Evolutionary conservation across 2,888 invertebrate genomes (phyloP).

Genomic region (Holacanthella duospinosa): DNA sequence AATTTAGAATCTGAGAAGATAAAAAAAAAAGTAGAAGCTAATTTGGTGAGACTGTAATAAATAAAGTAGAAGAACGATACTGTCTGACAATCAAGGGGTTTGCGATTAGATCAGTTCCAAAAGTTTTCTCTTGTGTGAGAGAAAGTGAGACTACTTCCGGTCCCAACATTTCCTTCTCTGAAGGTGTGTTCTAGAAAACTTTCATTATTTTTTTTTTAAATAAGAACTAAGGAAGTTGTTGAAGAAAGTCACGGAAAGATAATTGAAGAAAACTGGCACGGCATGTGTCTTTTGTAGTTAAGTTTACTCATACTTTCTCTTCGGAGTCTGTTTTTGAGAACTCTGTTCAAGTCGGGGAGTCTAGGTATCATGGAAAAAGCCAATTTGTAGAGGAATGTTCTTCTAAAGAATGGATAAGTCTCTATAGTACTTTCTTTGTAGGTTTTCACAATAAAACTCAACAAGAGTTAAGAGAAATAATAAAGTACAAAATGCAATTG

Average conservation of each 20-base stretch:
- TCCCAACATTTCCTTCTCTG: background rate
- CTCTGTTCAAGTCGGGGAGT: background rate
- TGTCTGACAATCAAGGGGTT: background rate
- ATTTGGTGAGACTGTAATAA: background rate
- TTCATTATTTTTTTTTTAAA: constrained; percentile 6
- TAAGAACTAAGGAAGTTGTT: background rate
- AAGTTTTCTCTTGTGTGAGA: background rate
- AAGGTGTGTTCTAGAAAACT: background rate
- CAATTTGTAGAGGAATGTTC: background rate
- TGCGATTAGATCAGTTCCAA: background rate
- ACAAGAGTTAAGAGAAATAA: constrained; percentile 1
- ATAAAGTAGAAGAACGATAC: background rate
- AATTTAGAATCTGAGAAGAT: too few species aligned
- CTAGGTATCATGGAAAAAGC: background rate
- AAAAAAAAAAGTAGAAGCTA: background rate
- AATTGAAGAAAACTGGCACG: constrained; percentile 3
- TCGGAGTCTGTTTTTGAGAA: background rate
- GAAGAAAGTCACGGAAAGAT: constrained; percentile 4
- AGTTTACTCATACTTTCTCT: background rate
- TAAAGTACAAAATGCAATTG: constrained; percentile 3
- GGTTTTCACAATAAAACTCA: background rate
- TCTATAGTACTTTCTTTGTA: background rate
- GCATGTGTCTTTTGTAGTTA: background rate
- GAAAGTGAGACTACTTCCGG: background rate
- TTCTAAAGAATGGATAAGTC: background rate